phyloP scores from a whole-genome alignment of 1,140 invertebrate genomes.

The Ctenoplectra terminalis region DNA sequence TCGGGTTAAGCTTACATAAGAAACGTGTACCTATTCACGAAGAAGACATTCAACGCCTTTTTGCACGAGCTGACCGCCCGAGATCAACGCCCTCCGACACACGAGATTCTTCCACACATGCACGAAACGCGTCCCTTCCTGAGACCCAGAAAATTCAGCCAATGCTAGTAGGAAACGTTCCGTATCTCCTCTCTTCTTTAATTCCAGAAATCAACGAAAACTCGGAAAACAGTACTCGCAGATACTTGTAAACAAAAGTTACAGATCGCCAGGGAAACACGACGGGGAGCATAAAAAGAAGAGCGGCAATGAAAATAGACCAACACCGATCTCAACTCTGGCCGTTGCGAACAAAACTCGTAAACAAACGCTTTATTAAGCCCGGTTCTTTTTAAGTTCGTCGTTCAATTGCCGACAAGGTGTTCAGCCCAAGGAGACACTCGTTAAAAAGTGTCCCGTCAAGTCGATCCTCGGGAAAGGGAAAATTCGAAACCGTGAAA shows the following conservation, averaged over 20 bases:
- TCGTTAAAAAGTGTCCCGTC: not conserved
- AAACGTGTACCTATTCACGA: slow-evolving; percentile 6
- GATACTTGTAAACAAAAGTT: not conserved
- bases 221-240: not conserved
- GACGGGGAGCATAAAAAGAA: not conserved
- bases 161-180: not conserved
- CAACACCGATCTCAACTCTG: not conserved
- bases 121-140: not conserved
- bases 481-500: no score
- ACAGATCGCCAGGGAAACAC: not conserved
- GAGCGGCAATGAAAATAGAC: not conserved
- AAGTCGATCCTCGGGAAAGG: not conserved
- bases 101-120: not conserved
- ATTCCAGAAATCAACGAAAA: not conserved
- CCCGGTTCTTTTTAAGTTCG: not conserved
- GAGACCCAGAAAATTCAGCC: not conserved
- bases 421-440: no score
- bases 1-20: slow-evolving; percentile 8
- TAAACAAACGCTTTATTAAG: not conserved
- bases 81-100: slow-evolving; percentile 36
- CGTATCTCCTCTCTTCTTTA: no score
- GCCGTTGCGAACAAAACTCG: not conserved
- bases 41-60: slow-evolving; percentile 26
- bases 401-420: not conserved
- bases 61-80: slow-evolving; percentile 13